Base-by-base conservation (phyloP, 1,140 invertebrate genomes). In the Riptortus pedestris region DNA sequence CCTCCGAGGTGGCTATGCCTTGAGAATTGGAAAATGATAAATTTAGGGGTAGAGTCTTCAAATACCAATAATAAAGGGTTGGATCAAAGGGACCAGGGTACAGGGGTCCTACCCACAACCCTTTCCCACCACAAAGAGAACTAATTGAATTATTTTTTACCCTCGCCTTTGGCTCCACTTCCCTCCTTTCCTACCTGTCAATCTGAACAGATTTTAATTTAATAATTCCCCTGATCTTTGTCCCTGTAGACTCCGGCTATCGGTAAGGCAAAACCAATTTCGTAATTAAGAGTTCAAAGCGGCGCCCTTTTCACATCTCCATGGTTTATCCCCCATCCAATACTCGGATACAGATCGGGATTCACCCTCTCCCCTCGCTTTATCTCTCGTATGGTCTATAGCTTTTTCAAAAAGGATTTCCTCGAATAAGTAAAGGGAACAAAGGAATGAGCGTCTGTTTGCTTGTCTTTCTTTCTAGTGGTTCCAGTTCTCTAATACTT, bases 21-120 rank as follows among this genome's bases (percentile, higher is more conserved):
- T 51, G 48, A 51, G 48, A 51, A 51, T 51, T 51, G 48, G 48
- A 51, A 51, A 51, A 51, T 51, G 48, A 51, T 51, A 51, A 51
- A 51, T 51, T 51, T 24, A 51, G 48, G 24, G 48, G 48, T n/a
- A 51, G 48, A 51, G 22, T 51, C 48, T 51, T 51, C 48, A 51
- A 51, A 51, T 51, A 51, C 48, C 48, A 51, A 51, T 51, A 51
- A 51, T 51, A 51, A 22, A 22, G 22, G 24, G 48, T 9, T 18
- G 48, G 31, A 38, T 38, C 31, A 51, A 51, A 38, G 31, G 31
- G 31, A 38, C 5, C 5, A 38, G 31, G 31, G 31, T 7, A 14
- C 5, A 51, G 48, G 22, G n/a, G 48, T n/a, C 4, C 48, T 4
- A 9, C n/a, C 48, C 48, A 24, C 48, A 51, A 51, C n/a, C 48